Conservation (phyloP, 2,888 invertebrate genomes). For the Argyresthia goedartella region DNA sequence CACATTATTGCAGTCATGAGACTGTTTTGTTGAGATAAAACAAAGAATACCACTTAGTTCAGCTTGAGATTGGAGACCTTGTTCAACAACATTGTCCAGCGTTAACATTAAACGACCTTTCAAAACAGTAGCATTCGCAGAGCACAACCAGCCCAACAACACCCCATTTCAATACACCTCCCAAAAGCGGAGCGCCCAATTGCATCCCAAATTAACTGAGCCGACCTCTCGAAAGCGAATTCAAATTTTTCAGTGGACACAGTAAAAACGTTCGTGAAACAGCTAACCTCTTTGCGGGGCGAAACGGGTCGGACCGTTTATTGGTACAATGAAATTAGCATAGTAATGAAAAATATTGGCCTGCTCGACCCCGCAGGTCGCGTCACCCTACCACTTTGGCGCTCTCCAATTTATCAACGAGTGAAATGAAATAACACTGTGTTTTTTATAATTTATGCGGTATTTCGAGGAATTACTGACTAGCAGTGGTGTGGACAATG, state of each 20-base stretch:
- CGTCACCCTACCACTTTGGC: conserved; percentile 21
- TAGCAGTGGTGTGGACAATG: not conserved
- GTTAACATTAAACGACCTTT: too few species aligned
- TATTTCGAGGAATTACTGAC: not conserved
- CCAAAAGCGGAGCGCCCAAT: conserved; percentile 28
- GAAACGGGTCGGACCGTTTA: conserved; percentile 45
- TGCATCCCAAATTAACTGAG: conserved; percentile 58
- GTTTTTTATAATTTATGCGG: not conserved
- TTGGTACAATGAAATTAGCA: conserved; percentile 67
- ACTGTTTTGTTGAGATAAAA: too few species aligned
- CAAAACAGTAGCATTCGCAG: not conserved
- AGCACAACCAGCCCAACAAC: not conserved
- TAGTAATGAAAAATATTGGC: conserved; percentile 70
- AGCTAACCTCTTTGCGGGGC: conserved; percentile 58
- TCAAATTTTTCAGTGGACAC: conserved; percentile 57
- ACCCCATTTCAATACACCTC: not conserved
- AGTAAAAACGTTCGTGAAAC: conserved; percentile 51
- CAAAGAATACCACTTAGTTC: too few species aligned
- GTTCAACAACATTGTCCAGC: too few species aligned
- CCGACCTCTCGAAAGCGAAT: conserved; percentile 50
- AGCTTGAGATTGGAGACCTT: too few species aligned
- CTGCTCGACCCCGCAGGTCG: conserved; percentile 27
- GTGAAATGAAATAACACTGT: conserved; percentile 20
- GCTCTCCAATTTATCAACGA: conserved; percentile 30
- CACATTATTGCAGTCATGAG: too few species aligned